phyloP scores from a whole-genome alignment of 2,113 vertebrate genomes.

The Callipepla californica region DNA sequence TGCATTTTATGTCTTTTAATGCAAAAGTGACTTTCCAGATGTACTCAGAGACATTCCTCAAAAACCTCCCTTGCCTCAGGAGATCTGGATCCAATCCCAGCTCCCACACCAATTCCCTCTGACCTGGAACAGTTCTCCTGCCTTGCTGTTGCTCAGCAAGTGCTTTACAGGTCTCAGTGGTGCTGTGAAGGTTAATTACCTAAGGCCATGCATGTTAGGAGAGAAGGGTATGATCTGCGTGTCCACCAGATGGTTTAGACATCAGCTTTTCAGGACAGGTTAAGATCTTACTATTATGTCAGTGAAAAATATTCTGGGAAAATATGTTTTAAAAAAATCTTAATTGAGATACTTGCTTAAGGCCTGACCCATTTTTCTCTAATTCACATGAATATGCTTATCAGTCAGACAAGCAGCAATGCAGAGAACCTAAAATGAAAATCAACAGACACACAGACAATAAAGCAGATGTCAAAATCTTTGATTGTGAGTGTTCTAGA shows the following conservation, averaged over 20 bases:
- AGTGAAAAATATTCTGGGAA: neutral
- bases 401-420: neutral
- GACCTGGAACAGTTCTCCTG: neutral
- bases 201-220: neutral
- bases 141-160: neutral
- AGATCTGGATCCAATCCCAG: neutral
- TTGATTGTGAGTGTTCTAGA: neutral
- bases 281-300: neutral
- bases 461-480: neutral
- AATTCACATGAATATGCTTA: neutral
- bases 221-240: neutral
- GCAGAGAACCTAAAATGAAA: neutral
- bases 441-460: neutral
- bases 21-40: constrained; percentile 18
- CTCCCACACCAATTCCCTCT: neutral
- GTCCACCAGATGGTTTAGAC: neutral
- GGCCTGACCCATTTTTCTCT: neutral
- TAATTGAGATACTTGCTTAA: neutral
- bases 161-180: neutral
- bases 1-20: neutral
- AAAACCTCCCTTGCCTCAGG: neutral
- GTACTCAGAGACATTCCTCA: neutral
- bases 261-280: neutral
- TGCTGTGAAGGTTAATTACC: neutral
- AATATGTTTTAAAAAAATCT: neutral